Base-by-base conservation (phyloP, 1,140 invertebrate species). In the Protaetia brevitarsis region DNA sequence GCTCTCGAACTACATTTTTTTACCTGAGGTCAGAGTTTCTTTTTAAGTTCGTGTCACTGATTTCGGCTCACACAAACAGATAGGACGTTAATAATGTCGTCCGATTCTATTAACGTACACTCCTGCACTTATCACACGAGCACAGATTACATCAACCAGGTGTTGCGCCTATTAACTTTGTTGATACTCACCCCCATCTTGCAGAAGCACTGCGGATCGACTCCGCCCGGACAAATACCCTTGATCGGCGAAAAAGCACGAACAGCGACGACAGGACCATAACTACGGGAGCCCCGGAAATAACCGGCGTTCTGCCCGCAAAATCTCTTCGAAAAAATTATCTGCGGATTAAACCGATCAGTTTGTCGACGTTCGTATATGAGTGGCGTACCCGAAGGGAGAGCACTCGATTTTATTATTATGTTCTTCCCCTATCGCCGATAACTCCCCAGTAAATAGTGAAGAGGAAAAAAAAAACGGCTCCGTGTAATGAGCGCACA, bases 221-320 rank as follows among this genome's bases (percentile, higher is more conserved):
- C 73, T 74, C 73, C 73, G 69, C 73, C 73, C 73, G 73, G 73
- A 73, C 69, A 67, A 64, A 59, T 58, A 67, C 66, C 65, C 66
- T 60, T 67, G 66, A 67, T 41, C 27, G 27, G 13, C 68, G 68
- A 60, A 34, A 31, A 29, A 45, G 23, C 41, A 28, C 68, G 68
- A 69, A 34, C 59, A 30, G 57, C 26, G 31, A 57, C 65, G 65
- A 66, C 57, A 21, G 59, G 65, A 27, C 41, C 65, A 60, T 66
- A 63, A 66, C 26, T 56, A 59, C 64, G 23, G 64, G 68, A 69
- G 65, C 64, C 68, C 68, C 68, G 68, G 68, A 69, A 69, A 66
- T 66, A 66, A 69, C 64, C 60, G 34, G 37, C 67, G 64, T 51
- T 51, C 41, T 51, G 41, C 11, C 41, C 41, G 41, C 16, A 51